Percentiles rank a stretch among this genome's conserved stretches.
phyloP scores from a whole-genome alignment of 1,140 invertebrate genomes.

The Telenomus remus region DNA sequence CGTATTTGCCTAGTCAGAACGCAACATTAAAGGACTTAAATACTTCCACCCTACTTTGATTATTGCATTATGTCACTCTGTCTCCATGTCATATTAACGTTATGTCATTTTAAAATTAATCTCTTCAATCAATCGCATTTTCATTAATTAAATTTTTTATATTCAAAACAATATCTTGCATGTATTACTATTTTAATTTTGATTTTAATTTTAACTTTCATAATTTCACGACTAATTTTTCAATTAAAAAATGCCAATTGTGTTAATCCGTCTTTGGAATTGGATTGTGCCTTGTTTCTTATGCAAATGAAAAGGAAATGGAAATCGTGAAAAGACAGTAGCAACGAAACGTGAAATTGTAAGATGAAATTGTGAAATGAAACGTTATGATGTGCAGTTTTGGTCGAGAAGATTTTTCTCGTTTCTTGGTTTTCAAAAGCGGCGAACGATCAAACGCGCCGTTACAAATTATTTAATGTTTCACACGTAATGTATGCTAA shows the following conservation, averaged over 20 bases:
- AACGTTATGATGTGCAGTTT: neutral
- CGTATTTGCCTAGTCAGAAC: slow-evolving; percentile 42
- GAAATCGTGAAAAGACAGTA: no score
- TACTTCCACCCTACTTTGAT: slow-evolving; percentile 14
- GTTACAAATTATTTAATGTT: slow-evolving; percentile 42
- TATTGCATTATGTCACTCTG: slow-evolving; percentile 29
- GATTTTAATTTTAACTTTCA: no score
- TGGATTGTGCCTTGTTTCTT: no score
- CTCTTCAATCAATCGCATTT: slow-evolving; percentile 4
- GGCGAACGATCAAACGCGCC: slow-evolving; percentile 38
- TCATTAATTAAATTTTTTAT: no score
- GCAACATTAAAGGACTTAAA: slow-evolving; percentile 52
- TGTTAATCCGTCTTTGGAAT: no score
- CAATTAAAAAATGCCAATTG: no score
- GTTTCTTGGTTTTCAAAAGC: neutral
- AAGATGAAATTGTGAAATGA: no score
- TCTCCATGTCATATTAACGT: slow-evolving; percentile 12
- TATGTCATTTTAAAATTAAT: slow-evolving; percentile 13
- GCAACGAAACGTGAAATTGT: no score
- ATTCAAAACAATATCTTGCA: no score
- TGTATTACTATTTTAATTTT: no score
- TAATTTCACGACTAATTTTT: no score
- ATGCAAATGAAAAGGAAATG: no score
- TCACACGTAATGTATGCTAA: slow-evolving; percentile 46
- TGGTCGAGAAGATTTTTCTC: neutral